phyloP scores from a whole-genome alignment of 1,140 invertebrate species.

The Euwallacea fornicatus region DNA sequence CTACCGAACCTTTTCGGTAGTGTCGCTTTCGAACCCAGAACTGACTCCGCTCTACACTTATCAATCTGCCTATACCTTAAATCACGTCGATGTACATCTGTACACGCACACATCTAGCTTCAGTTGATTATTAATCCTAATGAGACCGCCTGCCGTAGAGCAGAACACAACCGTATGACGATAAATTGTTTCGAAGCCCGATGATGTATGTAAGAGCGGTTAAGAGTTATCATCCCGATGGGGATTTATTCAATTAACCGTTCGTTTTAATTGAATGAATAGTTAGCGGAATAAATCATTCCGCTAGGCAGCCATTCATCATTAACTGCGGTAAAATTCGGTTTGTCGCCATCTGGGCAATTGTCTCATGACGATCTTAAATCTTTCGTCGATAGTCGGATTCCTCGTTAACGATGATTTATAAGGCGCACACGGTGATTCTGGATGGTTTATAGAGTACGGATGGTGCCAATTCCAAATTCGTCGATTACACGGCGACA shows the following conservation, averaged over 20 bases:
- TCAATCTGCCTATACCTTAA: too few species aligned
- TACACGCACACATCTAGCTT: too few species aligned
- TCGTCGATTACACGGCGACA: too few species aligned
- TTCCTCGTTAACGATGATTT: slow-evolving; percentile 16
- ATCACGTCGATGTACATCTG: too few species aligned
- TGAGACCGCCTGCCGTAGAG: neutral
- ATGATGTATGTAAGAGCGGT: slow-evolving; percentile 21
- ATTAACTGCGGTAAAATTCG: neutral
- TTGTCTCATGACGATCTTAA: slow-evolving; percentile 12
- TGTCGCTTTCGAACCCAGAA: too few species aligned
- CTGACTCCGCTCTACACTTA: too few species aligned
- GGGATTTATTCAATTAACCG: slow-evolving; percentile 24
- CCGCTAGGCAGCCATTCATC: slow-evolving; percentile 17
- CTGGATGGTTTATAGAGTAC: too few species aligned
- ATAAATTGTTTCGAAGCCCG: slow-evolving; percentile 7
- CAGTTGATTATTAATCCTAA: too few species aligned
- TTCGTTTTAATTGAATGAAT: slow-evolving; percentile 25
- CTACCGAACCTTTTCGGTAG: too few species aligned
- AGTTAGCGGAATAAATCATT: slow-evolving; percentile 24
- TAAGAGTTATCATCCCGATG: slow-evolving; percentile 24
- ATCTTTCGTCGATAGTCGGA: slow-evolving; percentile 17
- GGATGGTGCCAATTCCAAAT: too few species aligned
- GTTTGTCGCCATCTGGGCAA: slow-evolving; percentile 6
- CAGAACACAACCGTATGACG: neutral
- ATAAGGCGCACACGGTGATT: neutral